Evolutionary conservation across 2,797 vertebrate genomes (phyloP).

Genomic region (Malurus splendens): DNA sequence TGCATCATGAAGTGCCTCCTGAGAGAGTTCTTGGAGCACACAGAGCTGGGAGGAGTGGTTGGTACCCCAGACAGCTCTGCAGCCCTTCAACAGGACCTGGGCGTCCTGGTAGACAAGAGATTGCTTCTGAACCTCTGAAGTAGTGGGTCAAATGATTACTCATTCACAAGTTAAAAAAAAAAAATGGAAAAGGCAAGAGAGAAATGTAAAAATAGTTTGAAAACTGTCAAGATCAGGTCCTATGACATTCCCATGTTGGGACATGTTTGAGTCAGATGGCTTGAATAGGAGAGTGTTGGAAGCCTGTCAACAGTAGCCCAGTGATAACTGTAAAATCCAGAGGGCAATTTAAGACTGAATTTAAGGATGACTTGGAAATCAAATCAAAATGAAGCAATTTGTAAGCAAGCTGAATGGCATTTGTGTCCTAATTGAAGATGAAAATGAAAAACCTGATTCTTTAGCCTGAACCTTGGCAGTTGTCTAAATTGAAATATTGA

Average conservation of each 20-base stretch:
- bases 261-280: not conserved
- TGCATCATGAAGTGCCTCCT: not conserved
- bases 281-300: not conserved
- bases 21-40: not conserved
- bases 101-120: not conserved
- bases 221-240: not conserved
- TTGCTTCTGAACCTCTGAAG: not conserved
- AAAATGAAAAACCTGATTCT: not conserved
- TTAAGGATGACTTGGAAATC: not conserved
- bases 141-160: not conserved
- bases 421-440: not conserved
- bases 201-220: not conserved
- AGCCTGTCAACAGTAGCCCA: not conserved
- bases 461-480: not conserved
- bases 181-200: fast-evolving
- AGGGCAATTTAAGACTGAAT: not conserved
- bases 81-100: not conserved
- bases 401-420: not conserved
- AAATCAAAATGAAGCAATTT: not conserved
- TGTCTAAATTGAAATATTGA: not conserved
- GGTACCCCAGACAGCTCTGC: not conserved
- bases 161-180: no score
- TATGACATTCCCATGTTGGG: fast-evolving
- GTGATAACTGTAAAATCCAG: not conserved
- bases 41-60: not conserved